Conservation (phyloP, 2,888 invertebrate species). For the Cephus spinipes region DNA sequence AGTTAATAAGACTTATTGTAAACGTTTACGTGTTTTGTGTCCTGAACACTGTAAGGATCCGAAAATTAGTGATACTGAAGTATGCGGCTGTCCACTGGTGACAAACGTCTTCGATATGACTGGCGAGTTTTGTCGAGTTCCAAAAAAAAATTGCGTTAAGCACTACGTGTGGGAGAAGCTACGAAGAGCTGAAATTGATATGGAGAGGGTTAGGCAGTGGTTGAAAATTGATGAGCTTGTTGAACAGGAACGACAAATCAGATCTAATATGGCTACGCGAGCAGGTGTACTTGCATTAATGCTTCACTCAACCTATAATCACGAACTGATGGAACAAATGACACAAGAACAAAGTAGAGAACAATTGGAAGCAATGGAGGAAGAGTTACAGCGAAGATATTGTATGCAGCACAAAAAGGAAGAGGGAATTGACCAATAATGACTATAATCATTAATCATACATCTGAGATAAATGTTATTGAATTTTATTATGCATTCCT, state of each 20-base stretch:
- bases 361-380: constrained; percentile 68
- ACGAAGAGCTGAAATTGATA: constrained; percentile 92
- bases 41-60: constrained; percentile 98
- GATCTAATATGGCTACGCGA: constrained; percentile 79
- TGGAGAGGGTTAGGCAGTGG: constrained; percentile 94
- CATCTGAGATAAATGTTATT: no score
- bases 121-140: constrained; percentile 87
- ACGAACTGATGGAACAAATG: constrained; percentile 86
- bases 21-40: constrained; percentile 92
- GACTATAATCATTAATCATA: no score
- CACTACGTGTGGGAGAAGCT: constrained; percentile 98
- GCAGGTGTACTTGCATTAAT: constrained; percentile 94
- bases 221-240: constrained; percentile 92
- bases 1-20: constrained; percentile 92
- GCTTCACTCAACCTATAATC: constrained; percentile 97
- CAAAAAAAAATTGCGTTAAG: constrained; percentile 90
- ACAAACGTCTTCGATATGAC: constrained; percentile 85
- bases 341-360: constrained; percentile 70
- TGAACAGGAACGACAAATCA: constrained; percentile 91
- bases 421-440: background rate
- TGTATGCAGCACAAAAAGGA: constrained; percentile 34
- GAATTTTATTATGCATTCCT: no score
- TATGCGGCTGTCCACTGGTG: constrained; percentile 94
- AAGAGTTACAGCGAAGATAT: constrained; percentile 64
- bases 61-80: constrained; percentile 86